These are phyloP conservation scores for Acrocephalus arundinaceus DNA, from an alignment of 2,113 vertebrate species.

Conservation along the genomic window DNA sequence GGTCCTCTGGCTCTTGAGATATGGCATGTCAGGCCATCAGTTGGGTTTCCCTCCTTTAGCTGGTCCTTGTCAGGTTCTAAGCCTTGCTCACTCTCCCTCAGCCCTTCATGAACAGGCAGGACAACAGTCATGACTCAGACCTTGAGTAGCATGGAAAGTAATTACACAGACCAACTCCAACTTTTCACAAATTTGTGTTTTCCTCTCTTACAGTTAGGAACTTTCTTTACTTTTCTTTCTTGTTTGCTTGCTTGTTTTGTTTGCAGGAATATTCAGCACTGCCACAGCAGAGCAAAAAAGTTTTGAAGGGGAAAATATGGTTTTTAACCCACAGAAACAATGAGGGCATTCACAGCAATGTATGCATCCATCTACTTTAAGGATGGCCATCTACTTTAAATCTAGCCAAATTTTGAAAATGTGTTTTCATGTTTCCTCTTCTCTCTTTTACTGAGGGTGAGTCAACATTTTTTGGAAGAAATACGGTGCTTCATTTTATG, in stretches of 20 bases:
- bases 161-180: neutral
- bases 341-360: neutral
- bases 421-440: neutral
- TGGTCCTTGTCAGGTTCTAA: neutral
- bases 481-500: neutral
- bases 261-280: neutral
- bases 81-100: rapidly evolving
- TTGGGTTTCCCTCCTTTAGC: neutral
- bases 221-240: neutral
- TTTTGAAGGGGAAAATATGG: neutral
- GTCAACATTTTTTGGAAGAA: conserved; percentile 26
- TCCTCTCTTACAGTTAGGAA: neutral
- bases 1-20: neutral
- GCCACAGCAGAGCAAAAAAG: neutral
- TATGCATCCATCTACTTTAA: neutral
- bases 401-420: neutral
- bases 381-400: neutral
- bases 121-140: neutral
- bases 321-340: neutral
- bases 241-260: neutral
- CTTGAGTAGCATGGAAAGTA: neutral
- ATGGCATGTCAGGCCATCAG: neutral
- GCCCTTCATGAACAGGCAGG: neutral
- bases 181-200: neutral
- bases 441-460: neutral